Base-by-base conservation (phyloP, 2,797 vertebrate genomes). In the Dendrocincla tyrannina region DNA sequence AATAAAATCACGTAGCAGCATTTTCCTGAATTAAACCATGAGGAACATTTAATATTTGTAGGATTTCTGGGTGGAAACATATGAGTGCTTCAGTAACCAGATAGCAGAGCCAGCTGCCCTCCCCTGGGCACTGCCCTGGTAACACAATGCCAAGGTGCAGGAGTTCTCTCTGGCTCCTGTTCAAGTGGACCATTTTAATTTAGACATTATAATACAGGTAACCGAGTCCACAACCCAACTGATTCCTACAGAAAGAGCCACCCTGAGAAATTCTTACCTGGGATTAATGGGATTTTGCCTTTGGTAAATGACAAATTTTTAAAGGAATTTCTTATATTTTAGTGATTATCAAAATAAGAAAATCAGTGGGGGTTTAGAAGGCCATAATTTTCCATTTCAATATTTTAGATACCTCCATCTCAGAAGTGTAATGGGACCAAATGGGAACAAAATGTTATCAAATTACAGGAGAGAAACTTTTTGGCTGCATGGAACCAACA, bases 401-500 rank as follows among this genome's bases (percentile, higher is more conserved):
- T 41, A 55, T 76, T 73, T 56, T 55, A 60, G 24, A 5, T 44
- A 17, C 14, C 41, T 64, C 28, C 41, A 46, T 11, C 41, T 91
- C 18, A 73, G n/a, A 64, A 79, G 8, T 16, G 7, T 72, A 67
- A 50, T 37, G 10, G 20, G 44, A 46, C 22, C 20, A 55, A 55
- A 66, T 2, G 30, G 27, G n/a, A 84, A 41, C 35, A 59, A 91
- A 90, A 47, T 42, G 9, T 33, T 89, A 90, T 47, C 75, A 59
- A 22, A 44, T 73, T 16, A 23, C 25, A 50, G 46, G 28, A 80
- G 44, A 3, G 17, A 66, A 94, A 74, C 19, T 63, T 89, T 73
- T 41, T 0, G 0, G 22, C n/a, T 7, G 0, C 56, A 16, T 25
- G 37, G 78, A 93, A 49, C 25, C 1, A 0, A 30, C 4, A 13